Conservation (phyloP, 2,113 vertebrate genomes). For the Puffinus mauretanicus region DNA sequence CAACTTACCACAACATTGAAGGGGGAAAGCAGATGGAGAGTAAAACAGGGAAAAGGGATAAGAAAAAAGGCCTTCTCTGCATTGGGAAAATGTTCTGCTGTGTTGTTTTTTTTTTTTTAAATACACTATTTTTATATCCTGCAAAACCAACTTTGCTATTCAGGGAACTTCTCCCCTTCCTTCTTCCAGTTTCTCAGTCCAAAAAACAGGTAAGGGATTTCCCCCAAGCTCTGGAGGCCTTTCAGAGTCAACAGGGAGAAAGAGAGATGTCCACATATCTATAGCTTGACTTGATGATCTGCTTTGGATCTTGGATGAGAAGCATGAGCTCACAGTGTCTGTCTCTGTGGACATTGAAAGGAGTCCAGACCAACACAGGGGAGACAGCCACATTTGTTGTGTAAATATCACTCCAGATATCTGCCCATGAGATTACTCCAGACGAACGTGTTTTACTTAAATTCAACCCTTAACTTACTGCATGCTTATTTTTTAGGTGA, state of each 20-base stretch:
- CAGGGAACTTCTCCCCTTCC: background rate
- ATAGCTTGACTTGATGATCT: background rate
- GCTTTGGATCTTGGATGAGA: background rate
- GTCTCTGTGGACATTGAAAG: background rate
- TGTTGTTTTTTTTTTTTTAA: too few relatives aligned
- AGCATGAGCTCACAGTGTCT: background rate
- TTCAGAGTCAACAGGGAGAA: background rate
- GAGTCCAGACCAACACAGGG: background rate
- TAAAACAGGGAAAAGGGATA: background rate
- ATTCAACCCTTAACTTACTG: background rate
- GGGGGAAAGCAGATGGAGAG: background rate
- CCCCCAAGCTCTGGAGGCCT: background rate
- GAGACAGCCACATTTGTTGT: too few relatives aligned
- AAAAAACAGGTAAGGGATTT: background rate
- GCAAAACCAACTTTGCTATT: background rate
- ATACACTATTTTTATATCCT: background rate
- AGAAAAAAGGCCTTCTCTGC: background rate
- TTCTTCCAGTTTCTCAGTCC: background rate
- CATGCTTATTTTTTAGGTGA: background rate
- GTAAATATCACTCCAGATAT: background rate
- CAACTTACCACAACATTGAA: background rate
- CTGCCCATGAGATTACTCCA: background rate
- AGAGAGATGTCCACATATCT: background rate
- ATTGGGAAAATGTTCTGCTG: background rate
- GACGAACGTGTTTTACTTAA: background rate